Evolutionary conservation across 2,113 vertebrate species (phyloP), one percentile per base, ranked within the genome.

Genomic region (Tinamus guttatus): DNA sequence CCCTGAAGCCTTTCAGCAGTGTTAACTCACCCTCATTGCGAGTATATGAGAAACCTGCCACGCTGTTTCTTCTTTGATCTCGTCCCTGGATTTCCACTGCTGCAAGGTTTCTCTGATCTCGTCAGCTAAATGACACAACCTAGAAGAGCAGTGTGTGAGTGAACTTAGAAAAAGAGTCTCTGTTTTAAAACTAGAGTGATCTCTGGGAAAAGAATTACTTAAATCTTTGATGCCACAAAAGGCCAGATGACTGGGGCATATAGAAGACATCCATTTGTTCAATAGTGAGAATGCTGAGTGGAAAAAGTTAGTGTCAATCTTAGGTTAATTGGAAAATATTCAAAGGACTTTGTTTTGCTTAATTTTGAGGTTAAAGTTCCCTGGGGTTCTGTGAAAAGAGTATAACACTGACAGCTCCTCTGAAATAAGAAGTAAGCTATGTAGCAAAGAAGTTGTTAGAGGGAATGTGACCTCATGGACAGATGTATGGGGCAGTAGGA

Each of bases 241-340:
- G 52, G 27, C 58, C 65, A 89, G 43, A 56, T 40, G 84, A 22
- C 18, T 59, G 49, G 51, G 62, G 21, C 30, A 38, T 45, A 27
- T 10, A 74, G 74, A 79, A 91, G 62, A 80, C 89, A 84, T 54
- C 19, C 24, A 54, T 25, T 92, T 87, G 73, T 86, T 95, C 47
- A 40, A 69, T 73, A 82, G 58, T 41, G 70, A 49, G 47, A 93
- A 60, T 43, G 36, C 24, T 1, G 9, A 73, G 41, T 89, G 43
- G 93, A 90, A 76, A 94, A 51, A 0, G 0, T 93, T 59, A 73
- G 62, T 89, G 94, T 96, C 86, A 90, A 82, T 90, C 58, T 93
- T 52, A 62, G 77, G 93, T 94, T 96, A 97, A 97, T 80, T 93
- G 90, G 74, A 89, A 92, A 89, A 82, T 86, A 93, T 94, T 94